These are phyloP conservation scores for Lasioglossum calceatum DNA, from an alignment of 2,888 invertebrate genomes.

Conservation along the genomic window DNA sequence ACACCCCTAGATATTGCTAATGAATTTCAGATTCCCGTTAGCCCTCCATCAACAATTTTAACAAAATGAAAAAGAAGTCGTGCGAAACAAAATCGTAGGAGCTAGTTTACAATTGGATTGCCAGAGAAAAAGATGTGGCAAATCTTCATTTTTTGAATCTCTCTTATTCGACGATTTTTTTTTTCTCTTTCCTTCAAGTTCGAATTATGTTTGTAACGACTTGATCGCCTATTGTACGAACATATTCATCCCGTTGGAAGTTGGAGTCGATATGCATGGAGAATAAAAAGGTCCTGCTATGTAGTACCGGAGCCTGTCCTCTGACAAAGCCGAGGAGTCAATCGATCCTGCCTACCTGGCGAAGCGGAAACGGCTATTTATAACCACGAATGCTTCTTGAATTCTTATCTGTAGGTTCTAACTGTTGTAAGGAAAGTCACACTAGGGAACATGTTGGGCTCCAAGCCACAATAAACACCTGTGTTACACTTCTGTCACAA, in stretches of 20 bases:
- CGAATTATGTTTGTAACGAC: not conserved
- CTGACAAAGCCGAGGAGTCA: constrained; percentile 50
- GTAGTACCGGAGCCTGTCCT: constrained; percentile 33
- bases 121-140: too few species aligned
- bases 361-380: constrained; percentile 73
- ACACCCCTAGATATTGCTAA: too few species aligned
- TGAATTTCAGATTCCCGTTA: too few species aligned
- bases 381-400: constrained; percentile 67
- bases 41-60: too few species aligned
- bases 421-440: constrained; percentile 27
- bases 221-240: not conserved
- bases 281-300: constrained; percentile 9
- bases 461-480: too few species aligned
- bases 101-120: too few species aligned
- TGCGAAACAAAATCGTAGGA: too few species aligned
- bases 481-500: too few species aligned
- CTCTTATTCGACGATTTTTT: too few species aligned
- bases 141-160: too few species aligned
- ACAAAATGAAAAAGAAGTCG: too few species aligned
- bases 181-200: too few species aligned
- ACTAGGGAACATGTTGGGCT: constrained; percentile 13
- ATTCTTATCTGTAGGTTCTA: constrained; percentile 58
- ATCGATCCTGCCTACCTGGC: constrained; percentile 64
- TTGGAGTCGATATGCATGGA: constrained; percentile 9
- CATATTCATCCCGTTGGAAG: not conserved